Conservation (phyloP, 2,888 invertebrate genomes). For the Rhamphomyia laevipes region DNA sequence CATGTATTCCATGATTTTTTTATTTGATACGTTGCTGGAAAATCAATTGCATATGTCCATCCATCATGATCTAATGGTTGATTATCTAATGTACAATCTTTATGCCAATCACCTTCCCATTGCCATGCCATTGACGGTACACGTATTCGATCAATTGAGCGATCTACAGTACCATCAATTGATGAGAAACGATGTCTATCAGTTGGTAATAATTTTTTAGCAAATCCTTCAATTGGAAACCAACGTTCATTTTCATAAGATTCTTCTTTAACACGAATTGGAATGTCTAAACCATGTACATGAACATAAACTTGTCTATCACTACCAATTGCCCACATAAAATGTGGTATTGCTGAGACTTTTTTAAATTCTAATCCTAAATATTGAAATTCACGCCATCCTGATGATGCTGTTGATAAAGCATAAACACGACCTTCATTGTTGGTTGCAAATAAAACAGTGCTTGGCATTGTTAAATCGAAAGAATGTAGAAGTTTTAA, state of each 20-base stretch:
- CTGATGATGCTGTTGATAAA: slow-evolving; percentile 64
- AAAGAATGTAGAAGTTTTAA: too few relatives aligned
- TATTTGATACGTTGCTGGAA: slow-evolving; percentile 68
- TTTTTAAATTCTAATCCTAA: slow-evolving; percentile 81
- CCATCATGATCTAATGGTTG: slow-evolving; percentile 83
- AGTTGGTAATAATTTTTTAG: slow-evolving; percentile 70
- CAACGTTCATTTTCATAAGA: slow-evolving; percentile 90
- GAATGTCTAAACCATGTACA: slow-evolving; percentile 79
- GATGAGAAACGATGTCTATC: slow-evolving; percentile 81
- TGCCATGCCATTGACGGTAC: slow-evolving; percentile 92
- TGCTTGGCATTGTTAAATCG: slow-evolving; percentile 47
- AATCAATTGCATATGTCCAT: slow-evolving; percentile 89
- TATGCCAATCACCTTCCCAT: slow-evolving; percentile 91
- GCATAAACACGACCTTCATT: slow-evolving; percentile 82
- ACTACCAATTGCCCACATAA: slow-evolving; percentile 86
- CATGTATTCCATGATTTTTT: slow-evolving; percentile 83
- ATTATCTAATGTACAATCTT: slow-evolving; percentile 73
- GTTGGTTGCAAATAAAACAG: slow-evolving; percentile 70
- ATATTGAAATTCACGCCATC: slow-evolving; percentile 80
- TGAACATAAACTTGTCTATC: slow-evolving; percentile 88
- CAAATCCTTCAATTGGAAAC: slow-evolving; percentile 83
- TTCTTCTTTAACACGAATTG: slow-evolving; percentile 80
- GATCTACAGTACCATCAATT: slow-evolving; percentile 66
- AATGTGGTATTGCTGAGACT: slow-evolving; percentile 70
- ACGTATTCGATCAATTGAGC: slow-evolving; percentile 68